Conservation (phyloP, 2,888 invertebrate genomes). For the Tanypteryx hageni region DNA sequence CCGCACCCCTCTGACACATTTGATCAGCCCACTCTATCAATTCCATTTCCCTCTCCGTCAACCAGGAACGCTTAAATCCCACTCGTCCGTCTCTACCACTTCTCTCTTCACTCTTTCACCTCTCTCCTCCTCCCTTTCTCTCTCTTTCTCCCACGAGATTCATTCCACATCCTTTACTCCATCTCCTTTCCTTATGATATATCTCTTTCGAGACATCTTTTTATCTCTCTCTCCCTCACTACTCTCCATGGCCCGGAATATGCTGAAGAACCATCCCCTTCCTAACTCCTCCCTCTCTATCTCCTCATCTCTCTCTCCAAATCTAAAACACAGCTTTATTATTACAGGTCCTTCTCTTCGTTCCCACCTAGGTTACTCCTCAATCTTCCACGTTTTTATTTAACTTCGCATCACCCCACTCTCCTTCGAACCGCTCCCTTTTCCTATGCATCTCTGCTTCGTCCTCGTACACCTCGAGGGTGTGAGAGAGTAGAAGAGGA, state of each 20-base stretch:
- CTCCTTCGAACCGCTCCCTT: too few species aligned
- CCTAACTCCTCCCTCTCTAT: neutral
- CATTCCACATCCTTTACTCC: neutral
- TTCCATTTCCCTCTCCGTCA: neutral
- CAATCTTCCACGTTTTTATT: too few species aligned
- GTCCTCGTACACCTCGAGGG: too few species aligned
- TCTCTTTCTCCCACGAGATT: neutral
- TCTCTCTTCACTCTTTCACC: neutral
- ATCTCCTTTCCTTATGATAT: neutral
- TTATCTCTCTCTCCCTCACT: neutral
- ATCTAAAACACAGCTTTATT: neutral
- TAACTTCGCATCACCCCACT: too few species aligned
- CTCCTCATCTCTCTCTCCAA: neutral
- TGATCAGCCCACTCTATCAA: conserved; percentile 13
- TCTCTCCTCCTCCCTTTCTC: neutral
- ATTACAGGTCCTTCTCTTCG: neutral
- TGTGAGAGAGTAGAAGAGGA: too few species aligned
- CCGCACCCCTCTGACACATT: neutral
- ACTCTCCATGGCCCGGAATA: neutral
- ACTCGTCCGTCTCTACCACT: neutral
- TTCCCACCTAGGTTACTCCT: too few species aligned
- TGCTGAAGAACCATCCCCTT: neutral
- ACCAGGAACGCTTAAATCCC: neutral
- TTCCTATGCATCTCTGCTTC: too few species aligned
- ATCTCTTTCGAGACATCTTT: neutral